Base-by-base conservation (phyloP, 2,888 invertebrate genomes). In the Lochmaea capreae region DNA sequence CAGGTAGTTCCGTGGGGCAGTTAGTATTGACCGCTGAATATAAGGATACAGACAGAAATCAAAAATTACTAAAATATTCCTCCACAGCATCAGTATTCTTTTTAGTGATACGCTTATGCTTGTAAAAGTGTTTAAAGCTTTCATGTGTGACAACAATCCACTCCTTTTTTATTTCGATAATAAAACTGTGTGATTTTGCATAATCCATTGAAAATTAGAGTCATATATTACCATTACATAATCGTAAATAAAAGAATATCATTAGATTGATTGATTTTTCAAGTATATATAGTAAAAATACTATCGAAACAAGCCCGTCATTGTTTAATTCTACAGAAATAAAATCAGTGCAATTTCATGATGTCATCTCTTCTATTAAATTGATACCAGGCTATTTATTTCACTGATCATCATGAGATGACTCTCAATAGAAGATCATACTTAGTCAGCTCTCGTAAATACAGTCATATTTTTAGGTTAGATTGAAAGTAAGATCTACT, bases 111-210 rank as follows among this genome's bases (percentile, higher is more conserved):
- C 62, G 62, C 43, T 49, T 66, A 65, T 67, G 65, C 12, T 68
- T 22, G 59, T 43, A 59, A 65, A 71, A 54, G 46, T 43, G 26
- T 33, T 62, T 54, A 43, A 73, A 63, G 65, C 77, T 74, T 66
- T 59, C 73, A 73, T 65, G 73, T 77, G 70, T 77, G 66, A 75
- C 74, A 66, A 68, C 16, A 49, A 62, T 58, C 67, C 75, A 68
- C 75, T 77, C 78, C 77, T 77, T 46, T 71, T 72, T 74, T 68
- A 39, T 39, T 39, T 39, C 67, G 73, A 78, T 76, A 78, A 77
- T 76, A 63, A 75, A 72, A 67, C 73, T 57, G 5, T 39, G 75
- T 63, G 57, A 72, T 71, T 78, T 78, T 77, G 74, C 76, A 71
- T 78, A 76, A 77, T 74, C 72, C 52, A 70, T 71, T 76, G 72